Evolutionary conservation across 2,888 invertebrate species (phyloP).

Genomic region (Schizaphis graminum): DNA sequence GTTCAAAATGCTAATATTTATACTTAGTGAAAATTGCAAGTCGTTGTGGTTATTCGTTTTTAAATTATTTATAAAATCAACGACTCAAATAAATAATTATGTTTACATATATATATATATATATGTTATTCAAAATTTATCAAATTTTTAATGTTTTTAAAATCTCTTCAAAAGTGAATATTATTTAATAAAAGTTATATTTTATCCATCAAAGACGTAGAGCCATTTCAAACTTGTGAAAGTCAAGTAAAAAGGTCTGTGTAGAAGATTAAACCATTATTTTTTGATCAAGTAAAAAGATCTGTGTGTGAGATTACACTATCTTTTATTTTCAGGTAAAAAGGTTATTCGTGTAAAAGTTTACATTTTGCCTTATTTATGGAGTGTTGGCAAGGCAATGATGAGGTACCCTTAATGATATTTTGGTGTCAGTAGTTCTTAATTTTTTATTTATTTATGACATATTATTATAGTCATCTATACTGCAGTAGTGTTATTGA

Average conservation of each 20-base stretch:
- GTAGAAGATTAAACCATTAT: neutral
- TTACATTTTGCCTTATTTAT: neutral
- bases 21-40: neutral
- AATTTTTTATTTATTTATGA: neutral
- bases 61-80: neutral
- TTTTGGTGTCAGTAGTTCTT: neutral
- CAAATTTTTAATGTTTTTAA: neutral
- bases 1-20: neutral
- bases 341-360: neutral
- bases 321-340: neutral
- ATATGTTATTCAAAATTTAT: neutral
- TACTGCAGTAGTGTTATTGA: neutral
- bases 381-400: neutral
- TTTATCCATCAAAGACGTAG: neutral
- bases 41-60: neutral
- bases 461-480: neutral
- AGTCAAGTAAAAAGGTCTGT: neutral
- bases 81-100: neutral
- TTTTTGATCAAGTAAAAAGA: neutral
- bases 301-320: neutral
- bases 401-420: neutral
- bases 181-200: neutral
- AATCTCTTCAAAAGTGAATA: neutral
- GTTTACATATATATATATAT: neutral
- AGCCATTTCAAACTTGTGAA: neutral